Percentiles rank a stretch among this genome's conserved stretches.
Conservation (phyloP, 35 echinoderm and acorn worm genomes). For the Strongylocentrotus purpuratus region DNA sequence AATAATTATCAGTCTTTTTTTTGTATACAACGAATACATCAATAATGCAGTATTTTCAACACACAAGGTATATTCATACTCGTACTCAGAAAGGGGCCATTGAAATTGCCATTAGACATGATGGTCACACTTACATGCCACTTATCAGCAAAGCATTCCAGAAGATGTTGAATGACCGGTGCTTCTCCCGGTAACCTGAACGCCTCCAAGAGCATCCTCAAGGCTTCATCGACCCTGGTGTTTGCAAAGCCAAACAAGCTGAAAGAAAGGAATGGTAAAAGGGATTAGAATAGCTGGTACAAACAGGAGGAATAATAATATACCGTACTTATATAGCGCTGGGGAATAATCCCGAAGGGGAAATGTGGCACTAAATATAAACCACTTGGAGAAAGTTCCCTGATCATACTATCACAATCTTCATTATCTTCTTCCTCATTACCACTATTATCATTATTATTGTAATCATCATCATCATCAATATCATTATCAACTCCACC, state of each 20-base stretch:
- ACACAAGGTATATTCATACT: neutral
- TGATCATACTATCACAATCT: no score
- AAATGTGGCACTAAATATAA: no score
- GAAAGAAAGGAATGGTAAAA: neutral
- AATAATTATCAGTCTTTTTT: no score
- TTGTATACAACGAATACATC: no score
- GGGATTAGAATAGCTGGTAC: neutral
- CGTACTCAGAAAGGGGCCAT: no score
- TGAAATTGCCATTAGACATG: neutral
- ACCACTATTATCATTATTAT: neutral
- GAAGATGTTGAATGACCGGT: slow-evolving; percentile 93
- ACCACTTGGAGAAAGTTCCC: neutral
- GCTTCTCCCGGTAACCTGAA: slow-evolving; percentile 97
- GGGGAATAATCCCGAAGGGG: no score
- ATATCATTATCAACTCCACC: neutral
- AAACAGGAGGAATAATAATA: neutral
- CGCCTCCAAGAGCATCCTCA: slow-evolving; percentile 92
- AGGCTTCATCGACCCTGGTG: slow-evolving; percentile 87
- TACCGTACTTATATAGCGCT: no score
- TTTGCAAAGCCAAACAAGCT: slow-evolving; percentile 89
- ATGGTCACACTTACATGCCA: slow-evolving; percentile 89
- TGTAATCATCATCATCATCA: neutral
- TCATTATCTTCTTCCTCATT: neutral
- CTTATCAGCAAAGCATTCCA: slow-evolving; percentile 90
- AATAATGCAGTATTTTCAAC: neutral